These are phyloP conservation scores for Cebus imitator DNA, from an alignment of 2,113 vertebrate species.

Conservation along the genomic window DNA sequence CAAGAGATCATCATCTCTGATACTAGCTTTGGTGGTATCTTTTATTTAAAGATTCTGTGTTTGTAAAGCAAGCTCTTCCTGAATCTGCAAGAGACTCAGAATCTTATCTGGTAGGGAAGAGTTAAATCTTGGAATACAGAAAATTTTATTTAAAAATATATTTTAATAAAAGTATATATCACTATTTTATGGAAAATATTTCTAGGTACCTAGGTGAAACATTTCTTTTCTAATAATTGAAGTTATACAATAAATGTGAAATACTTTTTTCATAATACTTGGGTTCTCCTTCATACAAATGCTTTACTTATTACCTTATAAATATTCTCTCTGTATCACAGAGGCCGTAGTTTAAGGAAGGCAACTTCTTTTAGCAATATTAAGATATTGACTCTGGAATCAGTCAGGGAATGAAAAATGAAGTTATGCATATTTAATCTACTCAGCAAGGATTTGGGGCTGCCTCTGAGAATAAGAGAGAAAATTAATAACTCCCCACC, in stretches of 20 bases:
- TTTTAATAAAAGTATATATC: slow-evolving; percentile 41
- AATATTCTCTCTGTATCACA: slow-evolving; percentile 73
- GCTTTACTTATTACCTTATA: slow-evolving; percentile 70
- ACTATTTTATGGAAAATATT: not conserved
- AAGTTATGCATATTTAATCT: slow-evolving; percentile 78
- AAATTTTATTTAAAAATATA: slow-evolving; percentile 28
- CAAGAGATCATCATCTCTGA: not conserved
- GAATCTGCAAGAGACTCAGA: not conserved
- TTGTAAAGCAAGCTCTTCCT: not conserved
- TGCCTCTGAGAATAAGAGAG: slow-evolving; percentile 70
- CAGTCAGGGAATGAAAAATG: slow-evolving; percentile 78
- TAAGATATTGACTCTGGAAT: slow-evolving; percentile 79
- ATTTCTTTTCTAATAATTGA: slow-evolving; percentile 57
- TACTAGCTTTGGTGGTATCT: not conserved
- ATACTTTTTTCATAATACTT: slow-evolving; percentile 44
- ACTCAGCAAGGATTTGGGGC: slow-evolving; percentile 65
- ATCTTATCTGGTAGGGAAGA: not conserved
- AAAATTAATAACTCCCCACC: slow-evolving; percentile 68
- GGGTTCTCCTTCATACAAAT: slow-evolving; percentile 51
- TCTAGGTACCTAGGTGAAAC: slow-evolving; percentile 18
- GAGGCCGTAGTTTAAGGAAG: slow-evolving; percentile 68
- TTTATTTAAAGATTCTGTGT: not conserved
- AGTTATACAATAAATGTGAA: slow-evolving; percentile 58
- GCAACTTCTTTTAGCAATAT: slow-evolving; percentile 77
- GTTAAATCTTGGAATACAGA: slow-evolving; percentile 11